Evolutionary conservation across 2,113 vertebrate species (phyloP), one percentile per base, ranked within the genome.

Genomic region (Pterocles orientalis): DNA sequence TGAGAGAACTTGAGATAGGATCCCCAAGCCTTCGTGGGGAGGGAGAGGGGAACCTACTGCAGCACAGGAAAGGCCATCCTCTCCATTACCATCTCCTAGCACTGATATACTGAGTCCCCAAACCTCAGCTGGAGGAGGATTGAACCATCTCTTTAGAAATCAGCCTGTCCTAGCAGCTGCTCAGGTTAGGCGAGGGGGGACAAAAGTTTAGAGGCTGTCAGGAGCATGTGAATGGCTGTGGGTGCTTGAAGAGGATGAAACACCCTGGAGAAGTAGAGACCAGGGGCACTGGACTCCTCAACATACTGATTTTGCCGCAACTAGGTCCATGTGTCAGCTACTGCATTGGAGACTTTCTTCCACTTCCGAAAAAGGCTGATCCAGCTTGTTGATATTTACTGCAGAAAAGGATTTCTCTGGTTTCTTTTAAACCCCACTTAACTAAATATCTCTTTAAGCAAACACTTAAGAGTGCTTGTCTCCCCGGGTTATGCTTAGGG

Each of bases 1-100:
- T 96, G 81, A 87, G 26, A 92, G 45, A 89, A 95, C 24, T 65
- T 92, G 77, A 97, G 81, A 95, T 91, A 94, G 34, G 57, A 75
- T 87, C 77, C 45, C 57, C 24, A 62, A 81, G 73, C 77, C 61
- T 86, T 84, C 1, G 1, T 71, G 60, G 25, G 47, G 81, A 84
- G 77, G 47, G 75, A 88, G 39, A 64, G 14, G 7, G 23, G 23
- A 83, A 14, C 11, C 33, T 93, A 36, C 31, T 5, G 9, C 6
- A 23, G 21, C 20, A 31, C 1, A 0, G 45, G 33, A 33, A 48
- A 9, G 51, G 5, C 18, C 29, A 43, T 71, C 2, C 0, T 60
- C 53, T 91, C 53, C 26, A 1, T 34, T 88, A 33, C 31, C 5
- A 5, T 56, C 82, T 82, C 21, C 41, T 34, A 10, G 23, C 12